A percentile compares a stretch with the other conserved stretches of the same genome.
Conservation (phyloP, 2,113 vertebrate species). For the Sorex fumeus region DNA sequence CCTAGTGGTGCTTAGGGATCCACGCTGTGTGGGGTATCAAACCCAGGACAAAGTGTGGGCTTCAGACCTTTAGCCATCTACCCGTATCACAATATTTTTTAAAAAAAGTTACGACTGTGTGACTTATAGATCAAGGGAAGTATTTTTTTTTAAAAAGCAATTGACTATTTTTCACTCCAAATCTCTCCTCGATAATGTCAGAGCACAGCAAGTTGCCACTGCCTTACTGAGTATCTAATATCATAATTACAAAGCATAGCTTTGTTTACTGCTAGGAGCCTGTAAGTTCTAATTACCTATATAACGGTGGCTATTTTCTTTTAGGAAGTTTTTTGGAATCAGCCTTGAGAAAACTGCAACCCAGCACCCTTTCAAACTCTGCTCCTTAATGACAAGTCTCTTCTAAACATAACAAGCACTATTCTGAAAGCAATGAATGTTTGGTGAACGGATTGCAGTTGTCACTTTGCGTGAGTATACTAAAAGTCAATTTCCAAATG, state of each 20-base stretch:
- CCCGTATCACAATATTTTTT: background rate
- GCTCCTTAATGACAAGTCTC: conserved; percentile 2
- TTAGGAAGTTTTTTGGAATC: background rate
- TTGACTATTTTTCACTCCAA: conserved; percentile 1
- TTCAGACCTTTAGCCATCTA: too few species aligned
- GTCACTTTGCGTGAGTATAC: conserved; percentile 42
- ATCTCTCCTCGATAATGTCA: conserved; percentile 33
- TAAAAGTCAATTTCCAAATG: conserved; percentile 47
- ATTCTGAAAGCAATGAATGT: background rate
- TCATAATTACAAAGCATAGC: conserved; percentile 7
- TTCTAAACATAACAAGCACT: conserved; percentile 54
- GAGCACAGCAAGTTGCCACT: conserved; percentile 5
- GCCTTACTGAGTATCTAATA: background rate
- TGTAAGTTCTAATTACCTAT: conserved; percentile 52
- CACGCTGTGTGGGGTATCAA: too few species aligned
- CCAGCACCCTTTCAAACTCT: background rate
- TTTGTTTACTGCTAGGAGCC: conserved; percentile 56
- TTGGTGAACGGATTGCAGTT: conserved; percentile 56
- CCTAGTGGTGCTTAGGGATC: too few species aligned
- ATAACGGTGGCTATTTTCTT: background rate
- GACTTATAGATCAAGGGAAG: conserved; percentile 32
- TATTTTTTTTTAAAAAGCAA: background rate
- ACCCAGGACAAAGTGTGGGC: too few species aligned
- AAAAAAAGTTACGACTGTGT: background rate
- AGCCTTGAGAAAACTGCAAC: conserved; percentile 18